These are phyloP conservation scores for Elgonia sp. DNA, from an alignment of 2,888 invertebrate species.

Conservation along the genomic window DNA sequence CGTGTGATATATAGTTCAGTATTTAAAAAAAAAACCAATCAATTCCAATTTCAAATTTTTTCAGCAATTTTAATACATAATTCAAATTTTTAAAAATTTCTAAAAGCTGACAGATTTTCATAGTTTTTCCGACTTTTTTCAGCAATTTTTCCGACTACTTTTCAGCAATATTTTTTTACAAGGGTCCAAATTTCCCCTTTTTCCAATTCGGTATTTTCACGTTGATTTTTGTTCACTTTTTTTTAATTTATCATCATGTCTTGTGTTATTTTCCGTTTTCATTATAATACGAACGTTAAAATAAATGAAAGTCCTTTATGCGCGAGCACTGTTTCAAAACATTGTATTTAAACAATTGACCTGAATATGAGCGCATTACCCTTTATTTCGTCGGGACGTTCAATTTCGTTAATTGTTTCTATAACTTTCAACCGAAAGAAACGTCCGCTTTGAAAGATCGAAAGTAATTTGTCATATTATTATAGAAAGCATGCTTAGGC, in stretches of 20 bases:
- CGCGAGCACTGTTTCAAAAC: slow-evolving; percentile 19
- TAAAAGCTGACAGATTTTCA: too few relatives aligned
- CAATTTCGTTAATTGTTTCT: slow-evolving; percentile 50
- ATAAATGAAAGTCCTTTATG: slow-evolving; percentile 37
- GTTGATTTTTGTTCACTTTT: too few relatives aligned
- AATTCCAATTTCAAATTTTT: too few relatives aligned
- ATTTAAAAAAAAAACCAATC: too few relatives aligned
- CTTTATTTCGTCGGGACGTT: slow-evolving; percentile 32
- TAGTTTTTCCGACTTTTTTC: too few relatives aligned
- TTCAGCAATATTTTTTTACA: too few relatives aligned
- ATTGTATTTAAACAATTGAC: slow-evolving; percentile 47
- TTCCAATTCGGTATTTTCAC: neutral
- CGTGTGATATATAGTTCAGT: too few relatives aligned
- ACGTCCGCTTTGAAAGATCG: slow-evolving; percentile 9
- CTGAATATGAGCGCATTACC: slow-evolving; percentile 28
- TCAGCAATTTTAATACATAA: too few relatives aligned
- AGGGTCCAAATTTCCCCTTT: slow-evolving; percentile 20
- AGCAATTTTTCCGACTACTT: too few relatives aligned
- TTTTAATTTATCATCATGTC: slow-evolving; percentile 2
- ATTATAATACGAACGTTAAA: slow-evolving; percentile 39
- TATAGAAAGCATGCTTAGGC: slow-evolving; percentile 18
- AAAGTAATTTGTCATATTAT: slow-evolving; percentile 41
- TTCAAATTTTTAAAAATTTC: too few relatives aligned
- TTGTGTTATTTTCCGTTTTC: slow-evolving; percentile 24
- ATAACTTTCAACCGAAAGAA: slow-evolving; percentile 35